Evolutionary conservation across 2,888 invertebrate genomes (phyloP).

Genomic region (Psococerastis gibbosa): DNA sequence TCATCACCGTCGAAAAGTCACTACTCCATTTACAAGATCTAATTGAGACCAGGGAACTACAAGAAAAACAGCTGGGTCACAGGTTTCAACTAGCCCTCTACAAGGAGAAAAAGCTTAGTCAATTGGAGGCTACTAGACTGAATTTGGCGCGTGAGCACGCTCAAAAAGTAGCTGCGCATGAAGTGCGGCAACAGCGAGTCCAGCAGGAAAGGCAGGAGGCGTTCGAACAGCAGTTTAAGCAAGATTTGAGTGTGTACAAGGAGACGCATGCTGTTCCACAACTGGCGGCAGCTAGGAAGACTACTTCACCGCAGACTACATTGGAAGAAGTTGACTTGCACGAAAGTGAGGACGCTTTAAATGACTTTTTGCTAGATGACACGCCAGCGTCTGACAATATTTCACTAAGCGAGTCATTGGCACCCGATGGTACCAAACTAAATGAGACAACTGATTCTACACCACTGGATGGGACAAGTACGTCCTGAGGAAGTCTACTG

Average conservation of each 20-base stretch:
- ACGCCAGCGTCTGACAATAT: no score
- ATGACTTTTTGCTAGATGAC: no score
- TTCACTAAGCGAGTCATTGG: no score
- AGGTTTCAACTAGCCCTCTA: constrained; percentile 48
- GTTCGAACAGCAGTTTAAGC: constrained; percentile 27
- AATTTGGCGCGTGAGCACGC: constrained; percentile 37
- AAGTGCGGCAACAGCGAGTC: constrained; percentile 32
- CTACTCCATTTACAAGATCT: constrained; percentile 44
- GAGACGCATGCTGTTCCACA: no score
- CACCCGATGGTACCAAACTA: no score
- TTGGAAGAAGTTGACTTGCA: no score
- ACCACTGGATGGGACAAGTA: no score
- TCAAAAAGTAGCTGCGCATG: constrained; percentile 34
- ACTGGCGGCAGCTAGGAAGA: no score
- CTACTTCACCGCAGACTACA: no score
- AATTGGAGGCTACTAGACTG: constrained; percentile 30
- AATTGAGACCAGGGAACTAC: constrained; percentile 47
- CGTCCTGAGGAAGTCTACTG: no score
- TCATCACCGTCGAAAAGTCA: constrained; percentile 43
- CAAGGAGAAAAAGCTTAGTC: constrained; percentile 44
- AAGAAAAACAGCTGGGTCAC: constrained; percentile 50
- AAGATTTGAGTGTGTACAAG: constrained; percentile 28
- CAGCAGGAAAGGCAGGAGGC: constrained; percentile 45
- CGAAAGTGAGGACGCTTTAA: no score
- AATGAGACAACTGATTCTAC: no score